These are phyloP conservation scores for Zoanthus gigantus DNA, from an alignment of 92 coral and sea anemone species.

Conservation along the genomic window DNA sequence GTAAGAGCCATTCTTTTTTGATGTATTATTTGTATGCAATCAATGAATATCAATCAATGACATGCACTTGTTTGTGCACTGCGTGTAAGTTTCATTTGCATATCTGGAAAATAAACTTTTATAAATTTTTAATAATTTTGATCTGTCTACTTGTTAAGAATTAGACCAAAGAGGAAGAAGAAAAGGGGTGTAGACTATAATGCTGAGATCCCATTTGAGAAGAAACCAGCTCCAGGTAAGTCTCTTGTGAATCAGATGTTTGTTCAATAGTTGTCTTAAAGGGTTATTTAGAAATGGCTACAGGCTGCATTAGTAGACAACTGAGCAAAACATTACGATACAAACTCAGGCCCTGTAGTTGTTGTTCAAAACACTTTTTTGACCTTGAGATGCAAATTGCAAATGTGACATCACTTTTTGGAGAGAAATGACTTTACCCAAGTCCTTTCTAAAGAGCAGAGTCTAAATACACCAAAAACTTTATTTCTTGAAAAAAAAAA, in stretches of 20 bases:
- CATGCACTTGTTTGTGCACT: no score
- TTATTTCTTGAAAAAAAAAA: no score
- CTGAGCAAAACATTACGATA: no score
- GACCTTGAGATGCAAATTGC: no score
- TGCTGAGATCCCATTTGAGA: constrained; percentile 99
- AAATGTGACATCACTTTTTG: no score
- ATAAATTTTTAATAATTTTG: background rate
- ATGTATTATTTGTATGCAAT: background rate
- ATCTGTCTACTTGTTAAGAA: constrained; percentile 45
- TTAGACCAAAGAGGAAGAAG: constrained; percentile 83
- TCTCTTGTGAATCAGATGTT: background rate
- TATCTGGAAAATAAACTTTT: background rate
- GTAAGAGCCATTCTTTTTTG: constrained; percentile 60
- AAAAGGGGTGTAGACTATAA: constrained; percentile 95
- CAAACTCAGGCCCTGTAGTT: no score
- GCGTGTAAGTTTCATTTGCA: background rate
- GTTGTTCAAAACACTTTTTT: no score
- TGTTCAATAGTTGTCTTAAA: background rate
- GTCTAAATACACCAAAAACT: no score
- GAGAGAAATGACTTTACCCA: no score
- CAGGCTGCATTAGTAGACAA: background rate
- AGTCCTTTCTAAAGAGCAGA: no score
- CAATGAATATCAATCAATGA: no score
- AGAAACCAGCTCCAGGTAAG: constrained; percentile 87
- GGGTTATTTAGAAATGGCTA: background rate